Percentiles rank a stretch among this genome's conserved stretches.
These are phyloP conservation scores for Seira musarum DNA, from an alignment of 2,888 invertebrate species.

Conservation along the genomic window DNA sequence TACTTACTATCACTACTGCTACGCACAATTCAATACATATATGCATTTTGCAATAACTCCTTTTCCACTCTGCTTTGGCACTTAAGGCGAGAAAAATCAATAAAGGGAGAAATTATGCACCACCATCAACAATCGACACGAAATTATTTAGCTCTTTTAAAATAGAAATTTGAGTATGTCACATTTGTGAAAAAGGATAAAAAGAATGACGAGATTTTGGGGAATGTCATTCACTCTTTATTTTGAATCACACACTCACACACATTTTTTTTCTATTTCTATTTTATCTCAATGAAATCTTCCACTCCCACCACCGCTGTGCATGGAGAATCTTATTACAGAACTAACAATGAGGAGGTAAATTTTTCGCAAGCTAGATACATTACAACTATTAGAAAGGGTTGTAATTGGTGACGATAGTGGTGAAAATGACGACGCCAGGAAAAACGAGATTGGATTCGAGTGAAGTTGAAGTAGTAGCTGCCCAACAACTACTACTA, in stretches of 20 bases:
- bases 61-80: not conserved
- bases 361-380: not conserved
- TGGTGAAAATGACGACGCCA: not conserved
- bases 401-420: too few species aligned
- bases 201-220: not conserved
- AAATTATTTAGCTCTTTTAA: not conserved
- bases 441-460: not conserved
- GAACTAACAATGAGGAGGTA: not conserved
- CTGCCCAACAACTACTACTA: too few species aligned
- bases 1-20: too few species aligned
- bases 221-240: not conserved
- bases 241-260: not conserved
- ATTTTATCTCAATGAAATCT: not conserved
- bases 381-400: too few species aligned
- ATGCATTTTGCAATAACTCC: not conserved
- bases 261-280: not conserved
- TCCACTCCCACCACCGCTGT: not conserved
- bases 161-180: too few species aligned
- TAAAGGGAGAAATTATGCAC: not conserved
- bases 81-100: constrained; percentile 4
- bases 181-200: too few species aligned
- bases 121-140: not conserved
- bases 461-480: too few species aligned
- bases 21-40: too few species aligned
- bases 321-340: constrained; percentile 5